Evolutionary conservation across 2,113 vertebrate genomes (phyloP).

Genomic region (Lophochroa leadbeateri): DNA sequence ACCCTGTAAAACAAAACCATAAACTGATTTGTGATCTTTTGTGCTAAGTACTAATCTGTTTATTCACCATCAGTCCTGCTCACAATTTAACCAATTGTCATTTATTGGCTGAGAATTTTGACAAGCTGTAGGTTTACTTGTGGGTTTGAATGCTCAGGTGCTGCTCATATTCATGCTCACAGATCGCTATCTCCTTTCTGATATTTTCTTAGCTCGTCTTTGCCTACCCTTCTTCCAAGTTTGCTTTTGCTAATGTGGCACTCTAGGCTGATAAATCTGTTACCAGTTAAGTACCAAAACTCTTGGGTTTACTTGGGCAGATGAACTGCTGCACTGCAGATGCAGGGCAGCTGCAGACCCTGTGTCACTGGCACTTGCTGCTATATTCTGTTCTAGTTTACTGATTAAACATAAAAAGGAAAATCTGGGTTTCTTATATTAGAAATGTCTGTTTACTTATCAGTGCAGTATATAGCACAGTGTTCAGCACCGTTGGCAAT

Average conservation of each 20-base stretch:
- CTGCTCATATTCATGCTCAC: background rate
- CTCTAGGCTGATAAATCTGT: background rate
- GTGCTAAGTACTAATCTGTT: background rate
- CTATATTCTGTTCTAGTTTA: background rate
- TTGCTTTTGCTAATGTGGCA: background rate
- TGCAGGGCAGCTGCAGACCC: background rate
- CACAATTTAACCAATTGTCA: background rate
- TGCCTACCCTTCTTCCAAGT: background rate
- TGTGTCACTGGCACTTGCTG: background rate
- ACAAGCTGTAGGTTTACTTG: background rate
- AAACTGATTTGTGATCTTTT: background rate
- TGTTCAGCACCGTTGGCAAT: background rate
- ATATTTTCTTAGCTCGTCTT: background rate
- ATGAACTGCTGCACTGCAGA: constrained; percentile 15
- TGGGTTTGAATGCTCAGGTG: background rate
- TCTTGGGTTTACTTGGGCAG: constrained; percentile 6
- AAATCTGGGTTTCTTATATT: background rate
- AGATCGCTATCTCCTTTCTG: background rate
- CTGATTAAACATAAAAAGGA: background rate
- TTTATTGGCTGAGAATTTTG: background rate
- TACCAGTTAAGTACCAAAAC: background rate
- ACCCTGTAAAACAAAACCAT: background rate
- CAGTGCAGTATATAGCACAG: background rate
- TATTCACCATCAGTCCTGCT: background rate
- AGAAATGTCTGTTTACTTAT: background rate